Percentiles rank a stretch among this genome's conserved stretches.
phyloP scores from a whole-genome alignment of 2,113 vertebrate genomes.

The Gracilinanus agilis region DNA sequence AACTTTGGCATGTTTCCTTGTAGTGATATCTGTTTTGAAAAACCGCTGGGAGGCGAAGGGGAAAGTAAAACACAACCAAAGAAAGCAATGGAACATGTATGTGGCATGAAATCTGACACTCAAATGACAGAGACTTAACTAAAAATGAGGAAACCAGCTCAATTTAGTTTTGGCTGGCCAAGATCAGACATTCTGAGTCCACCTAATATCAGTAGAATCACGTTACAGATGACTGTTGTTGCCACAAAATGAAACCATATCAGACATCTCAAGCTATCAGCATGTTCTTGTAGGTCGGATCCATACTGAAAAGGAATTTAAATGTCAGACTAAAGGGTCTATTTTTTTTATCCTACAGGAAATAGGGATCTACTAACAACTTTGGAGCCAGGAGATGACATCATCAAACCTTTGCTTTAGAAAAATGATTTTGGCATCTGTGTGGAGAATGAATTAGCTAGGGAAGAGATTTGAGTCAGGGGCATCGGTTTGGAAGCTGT shows the following conservation, averaged over 20 bases:
- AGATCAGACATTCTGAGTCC: background rate
- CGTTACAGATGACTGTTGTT: background rate
- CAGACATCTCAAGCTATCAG: background rate
- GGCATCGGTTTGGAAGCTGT: background rate
- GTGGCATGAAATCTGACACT: background rate
- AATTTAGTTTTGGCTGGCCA: background rate
- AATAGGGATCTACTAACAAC: background rate
- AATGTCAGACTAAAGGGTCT: background rate
- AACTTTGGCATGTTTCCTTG: background rate
- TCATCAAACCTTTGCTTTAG: background rate
- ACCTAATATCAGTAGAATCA: background rate
- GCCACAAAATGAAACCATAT: background rate
- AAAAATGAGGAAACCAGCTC: background rate
- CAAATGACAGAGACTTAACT: background rate
- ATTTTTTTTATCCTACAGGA: background rate
- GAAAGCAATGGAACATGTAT: background rate
- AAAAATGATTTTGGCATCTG: background rate
- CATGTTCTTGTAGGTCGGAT: background rate
- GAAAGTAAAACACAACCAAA: background rate
- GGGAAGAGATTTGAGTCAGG: background rate
- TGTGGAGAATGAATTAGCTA: background rate
- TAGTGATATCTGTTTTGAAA: background rate
- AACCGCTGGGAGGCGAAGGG: rapidly evolving
- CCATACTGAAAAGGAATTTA: background rate
- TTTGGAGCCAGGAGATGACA: background rate